These are phyloP conservation scores for Dasysyrphus tricinctus DNA, from an alignment of 2,888 invertebrate genomes.

Conservation along the genomic window DNA sequence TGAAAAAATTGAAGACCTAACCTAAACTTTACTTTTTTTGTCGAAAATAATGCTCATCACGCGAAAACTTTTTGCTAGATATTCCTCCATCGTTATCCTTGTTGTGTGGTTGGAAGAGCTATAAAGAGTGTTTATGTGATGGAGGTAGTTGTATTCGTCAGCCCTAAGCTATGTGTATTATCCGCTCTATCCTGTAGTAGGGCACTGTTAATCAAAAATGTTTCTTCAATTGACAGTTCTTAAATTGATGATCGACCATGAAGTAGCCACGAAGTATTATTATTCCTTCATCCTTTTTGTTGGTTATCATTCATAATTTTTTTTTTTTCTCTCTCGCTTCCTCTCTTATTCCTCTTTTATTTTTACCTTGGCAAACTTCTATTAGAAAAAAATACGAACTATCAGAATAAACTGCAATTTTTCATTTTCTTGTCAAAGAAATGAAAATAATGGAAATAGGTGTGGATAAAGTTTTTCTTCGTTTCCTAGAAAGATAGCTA, in stretches of 20 bases:
- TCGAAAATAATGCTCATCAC: background rate
- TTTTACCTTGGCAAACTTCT: constrained; percentile 43
- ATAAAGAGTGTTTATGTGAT: background rate
- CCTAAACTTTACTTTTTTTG: background rate
- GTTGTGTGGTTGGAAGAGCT: background rate
- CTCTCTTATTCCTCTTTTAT: constrained; percentile 2
- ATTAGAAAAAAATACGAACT: constrained; percentile 47
- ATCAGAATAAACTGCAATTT: constrained; percentile 74
- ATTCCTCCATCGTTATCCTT: background rate
- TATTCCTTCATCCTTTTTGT: constrained; percentile 65
- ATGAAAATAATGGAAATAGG: constrained; percentile 68
- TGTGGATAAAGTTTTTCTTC: constrained; percentile 72
- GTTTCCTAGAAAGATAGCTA: constrained; percentile 45
- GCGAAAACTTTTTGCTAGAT: background rate
- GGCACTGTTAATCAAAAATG: constrained; percentile 72
- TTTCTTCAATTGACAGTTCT: constrained; percentile 72
- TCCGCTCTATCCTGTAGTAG: constrained; percentile 22
- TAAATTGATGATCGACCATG: constrained; percentile 74
- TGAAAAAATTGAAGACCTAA: background rate
- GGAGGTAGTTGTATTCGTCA: constrained; percentile 8
- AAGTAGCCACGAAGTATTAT: constrained; percentile 72
- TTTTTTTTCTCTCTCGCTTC: constrained; percentile 2
- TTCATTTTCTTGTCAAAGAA: constrained; percentile 75
- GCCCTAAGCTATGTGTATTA: constrained; percentile 29
- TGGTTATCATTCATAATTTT: constrained; percentile 59